Percentiles rank a stretch among this genome's conserved stretches.
Evolutionary conservation across 2,888 invertebrate species (phyloP).

Genomic region (Luffia ferchaultella): DNA sequence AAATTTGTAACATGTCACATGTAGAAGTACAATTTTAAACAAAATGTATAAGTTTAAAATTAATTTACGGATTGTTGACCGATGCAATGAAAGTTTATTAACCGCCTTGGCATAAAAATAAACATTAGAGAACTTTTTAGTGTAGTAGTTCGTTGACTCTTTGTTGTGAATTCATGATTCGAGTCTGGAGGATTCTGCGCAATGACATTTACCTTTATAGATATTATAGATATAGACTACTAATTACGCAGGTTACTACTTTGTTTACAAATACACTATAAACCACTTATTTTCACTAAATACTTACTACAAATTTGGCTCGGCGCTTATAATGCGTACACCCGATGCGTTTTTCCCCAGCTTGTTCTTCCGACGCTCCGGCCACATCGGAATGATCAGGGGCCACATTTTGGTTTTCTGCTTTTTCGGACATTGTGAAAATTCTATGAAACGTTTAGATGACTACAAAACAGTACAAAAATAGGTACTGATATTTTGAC

Average conservation of each 20-base stretch:
- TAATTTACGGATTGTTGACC: no score
- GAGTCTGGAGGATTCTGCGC: neutral
- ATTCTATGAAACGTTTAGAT: no score
- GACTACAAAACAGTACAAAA: no score
- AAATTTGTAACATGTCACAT: no score
- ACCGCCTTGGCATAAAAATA: neutral
- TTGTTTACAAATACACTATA: neutral
- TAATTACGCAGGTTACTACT: neutral
- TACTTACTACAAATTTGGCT: conserved; percentile 85
- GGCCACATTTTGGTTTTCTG: no score
- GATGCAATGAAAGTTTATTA: neutral
- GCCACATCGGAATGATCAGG: no score
- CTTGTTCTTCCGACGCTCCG: neutral
- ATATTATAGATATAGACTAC: neutral
- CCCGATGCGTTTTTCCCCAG: conserved; percentile 64
- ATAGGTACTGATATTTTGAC: no score
- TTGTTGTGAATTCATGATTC: neutral
- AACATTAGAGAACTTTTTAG: neutral
- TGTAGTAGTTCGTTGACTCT: neutral
- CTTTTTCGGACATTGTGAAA: no score
- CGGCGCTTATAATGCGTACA: conserved; percentile 86
- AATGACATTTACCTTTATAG: neutral
- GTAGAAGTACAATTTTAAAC: no score
- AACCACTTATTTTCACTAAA: neutral
- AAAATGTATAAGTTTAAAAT: no score